A percentile compares a stretch with the other conserved stretches of the same genome.
These are phyloP conservation scores for Xiphorhynchus elegans DNA, from an alignment of 2,113 vertebrate species.

Conservation along the genomic window DNA sequence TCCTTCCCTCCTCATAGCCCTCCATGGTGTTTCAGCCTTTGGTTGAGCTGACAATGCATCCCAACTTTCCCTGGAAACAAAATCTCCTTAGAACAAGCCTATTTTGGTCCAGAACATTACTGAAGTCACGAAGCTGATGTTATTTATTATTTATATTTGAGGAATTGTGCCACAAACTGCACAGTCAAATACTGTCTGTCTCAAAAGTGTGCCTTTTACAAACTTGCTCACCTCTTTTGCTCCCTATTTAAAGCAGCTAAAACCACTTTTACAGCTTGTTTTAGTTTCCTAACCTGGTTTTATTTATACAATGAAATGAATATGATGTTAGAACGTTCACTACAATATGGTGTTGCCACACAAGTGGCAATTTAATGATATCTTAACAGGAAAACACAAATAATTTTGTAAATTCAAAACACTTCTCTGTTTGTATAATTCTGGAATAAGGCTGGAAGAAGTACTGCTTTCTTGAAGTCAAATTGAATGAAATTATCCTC, in stretches of 20 bases:
- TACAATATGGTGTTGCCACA: background rate
- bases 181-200: background rate
- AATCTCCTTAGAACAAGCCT: background rate
- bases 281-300: background rate
- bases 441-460: background rate
- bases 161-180: background rate
- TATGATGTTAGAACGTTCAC: background rate
- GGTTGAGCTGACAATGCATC: background rate
- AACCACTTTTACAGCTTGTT: background rate
- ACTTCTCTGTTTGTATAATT: background rate
- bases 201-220: background rate
- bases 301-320: background rate
- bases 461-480: background rate
- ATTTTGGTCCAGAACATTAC: background rate
- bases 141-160: background rate
- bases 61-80: background rate
- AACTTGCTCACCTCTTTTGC: background rate
- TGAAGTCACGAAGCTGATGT: background rate
- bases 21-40: background rate
- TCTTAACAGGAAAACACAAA: background rate
- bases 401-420: background rate
- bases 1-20: background rate
- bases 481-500: conserved; percentile 35
- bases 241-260: background rate
- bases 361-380: background rate